Conservation (phyloP, 2,888 invertebrate genomes). For the Trichopria drosophilae region DNA sequence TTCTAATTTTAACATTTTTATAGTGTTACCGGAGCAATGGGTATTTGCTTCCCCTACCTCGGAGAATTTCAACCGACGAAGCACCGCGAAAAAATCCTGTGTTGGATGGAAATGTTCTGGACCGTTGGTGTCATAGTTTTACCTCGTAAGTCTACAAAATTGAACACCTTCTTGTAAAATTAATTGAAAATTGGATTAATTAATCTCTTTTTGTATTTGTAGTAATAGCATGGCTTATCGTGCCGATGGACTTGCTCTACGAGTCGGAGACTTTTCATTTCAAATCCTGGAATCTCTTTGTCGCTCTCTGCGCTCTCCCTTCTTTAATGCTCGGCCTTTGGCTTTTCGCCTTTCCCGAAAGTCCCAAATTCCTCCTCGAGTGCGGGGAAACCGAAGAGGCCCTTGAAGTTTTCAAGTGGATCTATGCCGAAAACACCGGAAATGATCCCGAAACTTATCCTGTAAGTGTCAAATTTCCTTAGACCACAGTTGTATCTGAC, state of each 20-base stretch:
- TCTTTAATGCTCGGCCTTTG: conserved; percentile 70
- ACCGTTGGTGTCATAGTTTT: conserved; percentile 75
- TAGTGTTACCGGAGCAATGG: conserved; percentile 81
- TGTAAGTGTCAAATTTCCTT: conserved; percentile 62
- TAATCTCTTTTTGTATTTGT: conserved; percentile 23
- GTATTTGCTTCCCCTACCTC: conserved; percentile 79
- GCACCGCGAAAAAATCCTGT: conserved; percentile 77
- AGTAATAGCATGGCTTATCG: conserved; percentile 80
- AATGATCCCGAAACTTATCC: conserved; percentile 72
- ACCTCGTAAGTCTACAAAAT: conserved; percentile 64
- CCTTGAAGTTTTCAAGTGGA: conserved; percentile 68
- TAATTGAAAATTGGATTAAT: background rate
- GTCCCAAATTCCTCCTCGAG: conserved; percentile 80
- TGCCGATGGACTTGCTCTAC: conserved; percentile 69
- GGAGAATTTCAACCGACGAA: conserved; percentile 81
- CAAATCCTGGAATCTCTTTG: conserved; percentile 81
- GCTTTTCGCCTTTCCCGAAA: conserved; percentile 77
- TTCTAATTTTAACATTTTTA: conserved; percentile 32
- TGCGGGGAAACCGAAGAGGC: conserved; percentile 79
- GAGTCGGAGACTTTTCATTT: conserved; percentile 67
- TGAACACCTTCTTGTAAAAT: background rate
- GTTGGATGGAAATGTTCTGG: conserved; percentile 88
- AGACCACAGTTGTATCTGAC: background rate
- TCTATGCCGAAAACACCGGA: conserved; percentile 74
- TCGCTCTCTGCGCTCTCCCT: conserved; percentile 73